phyloP scores from a whole-genome alignment of 2,888 invertebrate species.

The Drosophila nr. perissopoda region DNA sequence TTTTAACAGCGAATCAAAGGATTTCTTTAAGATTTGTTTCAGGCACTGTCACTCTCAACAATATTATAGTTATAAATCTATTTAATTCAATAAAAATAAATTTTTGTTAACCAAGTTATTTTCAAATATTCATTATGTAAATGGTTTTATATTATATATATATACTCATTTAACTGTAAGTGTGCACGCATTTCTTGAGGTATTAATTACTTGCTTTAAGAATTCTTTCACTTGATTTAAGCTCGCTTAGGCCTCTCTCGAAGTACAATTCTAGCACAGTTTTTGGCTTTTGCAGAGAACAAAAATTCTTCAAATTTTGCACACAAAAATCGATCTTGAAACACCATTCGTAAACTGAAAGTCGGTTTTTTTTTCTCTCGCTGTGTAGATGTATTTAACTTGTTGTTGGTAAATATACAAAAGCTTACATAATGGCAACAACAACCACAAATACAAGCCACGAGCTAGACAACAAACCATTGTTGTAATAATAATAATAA shows the following conservation, averaged over 20 bases:
- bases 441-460: constrained; percentile 9
- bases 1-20: too few relatives aligned
- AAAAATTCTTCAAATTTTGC: background rate
- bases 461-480: constrained; percentile 15
- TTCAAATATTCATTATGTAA: too few relatives aligned
- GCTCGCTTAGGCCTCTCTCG: background rate
- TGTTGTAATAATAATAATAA: background rate
- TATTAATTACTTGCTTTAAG: background rate
- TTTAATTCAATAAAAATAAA: too few relatives aligned
- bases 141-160: too few relatives aligned
- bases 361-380: background rate
- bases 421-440: background rate
- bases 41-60: too few relatives aligned
- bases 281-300: background rate
- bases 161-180: too few relatives aligned
- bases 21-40: background rate
- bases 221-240: background rate
- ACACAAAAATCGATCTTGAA: background rate
- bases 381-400: constrained; percentile 8
- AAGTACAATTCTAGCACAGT: too few relatives aligned
- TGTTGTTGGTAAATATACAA: constrained; percentile 1
- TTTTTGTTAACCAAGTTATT: too few relatives aligned
- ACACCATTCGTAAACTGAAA: background rate
- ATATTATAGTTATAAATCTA: too few relatives aligned
- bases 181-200: background rate